Conservation (phyloP, 2,797 vertebrate genomes). For the Spatula clypeata region DNA sequence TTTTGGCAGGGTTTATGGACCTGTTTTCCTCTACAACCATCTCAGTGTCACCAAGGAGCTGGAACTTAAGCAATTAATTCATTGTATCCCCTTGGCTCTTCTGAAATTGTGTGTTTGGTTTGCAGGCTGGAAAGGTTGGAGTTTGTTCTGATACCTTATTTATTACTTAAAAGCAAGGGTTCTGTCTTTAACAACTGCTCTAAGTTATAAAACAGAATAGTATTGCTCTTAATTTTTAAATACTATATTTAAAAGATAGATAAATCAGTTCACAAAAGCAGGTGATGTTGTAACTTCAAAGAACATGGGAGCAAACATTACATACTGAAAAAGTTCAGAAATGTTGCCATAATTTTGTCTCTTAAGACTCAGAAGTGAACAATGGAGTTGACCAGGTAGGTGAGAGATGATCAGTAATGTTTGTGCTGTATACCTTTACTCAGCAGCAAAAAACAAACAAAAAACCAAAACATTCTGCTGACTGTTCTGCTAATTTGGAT, state of each 20-base stretch:
- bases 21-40: neutral
- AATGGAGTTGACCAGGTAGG: neutral
- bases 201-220: neutral
- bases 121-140: neutral
- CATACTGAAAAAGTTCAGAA: neutral
- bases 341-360: neutral
- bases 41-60: neutral
- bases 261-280: neutral
- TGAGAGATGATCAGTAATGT: neutral
- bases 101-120: neutral
- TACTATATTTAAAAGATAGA: neutral
- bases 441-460: neutral
- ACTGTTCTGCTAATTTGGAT: neutral
- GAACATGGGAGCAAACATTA: neutral
- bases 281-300: neutral
- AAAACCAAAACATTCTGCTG: neutral
- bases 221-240: neutral
- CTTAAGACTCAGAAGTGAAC: neutral
- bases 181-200: neutral
- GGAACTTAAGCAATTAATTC: neutral
- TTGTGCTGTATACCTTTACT: neutral
- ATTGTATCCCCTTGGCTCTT: neutral
- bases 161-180: neutral
- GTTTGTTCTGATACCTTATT: neutral
- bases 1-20: neutral